Evolutionary conservation across 2,797 vertebrate genomes (phyloP).

Genomic region (Myripristis jacobus): DNA sequence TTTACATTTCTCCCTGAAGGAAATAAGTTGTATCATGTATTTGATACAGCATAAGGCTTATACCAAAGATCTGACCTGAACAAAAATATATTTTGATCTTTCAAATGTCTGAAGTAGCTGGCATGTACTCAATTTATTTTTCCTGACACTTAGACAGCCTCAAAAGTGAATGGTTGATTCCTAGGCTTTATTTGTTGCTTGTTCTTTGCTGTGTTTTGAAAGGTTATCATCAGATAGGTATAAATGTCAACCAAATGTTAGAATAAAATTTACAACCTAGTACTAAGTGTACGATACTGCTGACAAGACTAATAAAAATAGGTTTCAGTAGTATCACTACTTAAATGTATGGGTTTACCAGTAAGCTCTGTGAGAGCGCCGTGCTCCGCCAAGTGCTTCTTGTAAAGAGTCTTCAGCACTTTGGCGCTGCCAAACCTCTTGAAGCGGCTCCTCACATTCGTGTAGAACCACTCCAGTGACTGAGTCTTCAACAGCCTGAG

Average conservation of each 20-base stretch:
- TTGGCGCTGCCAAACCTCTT: slow-evolving; percentile 97
- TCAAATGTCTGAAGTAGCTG: no score
- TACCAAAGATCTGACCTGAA: not conserved
- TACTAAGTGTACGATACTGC: no score
- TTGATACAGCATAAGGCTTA: not conserved
- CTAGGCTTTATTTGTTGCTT: no score
- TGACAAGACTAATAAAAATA: not conserved
- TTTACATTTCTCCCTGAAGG: not conserved
- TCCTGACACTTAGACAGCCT: no score
- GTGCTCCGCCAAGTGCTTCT: slow-evolving; percentile 88
- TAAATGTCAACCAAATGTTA: no score
- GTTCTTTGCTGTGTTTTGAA: not conserved
- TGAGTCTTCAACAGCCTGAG: slow-evolving; percentile 90
- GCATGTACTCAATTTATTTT: no score
- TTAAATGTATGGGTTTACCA: slow-evolving; percentile 77
- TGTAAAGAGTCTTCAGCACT: slow-evolving; percentile 95
- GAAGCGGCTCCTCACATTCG: slow-evolving; percentile 93
- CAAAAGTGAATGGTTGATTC: no score
- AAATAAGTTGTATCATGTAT: slow-evolving; percentile 4
- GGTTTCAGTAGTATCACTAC: not conserved
- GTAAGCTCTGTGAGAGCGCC: slow-evolving; percentile 83
- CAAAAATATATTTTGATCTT: no score
- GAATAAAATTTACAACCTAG: no score
- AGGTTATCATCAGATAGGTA: no score
- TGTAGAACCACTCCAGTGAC: slow-evolving; percentile 97